Evolutionary conservation across 1,140 invertebrate species (phyloP).

Genomic region (Saccostrea echinata): DNA sequence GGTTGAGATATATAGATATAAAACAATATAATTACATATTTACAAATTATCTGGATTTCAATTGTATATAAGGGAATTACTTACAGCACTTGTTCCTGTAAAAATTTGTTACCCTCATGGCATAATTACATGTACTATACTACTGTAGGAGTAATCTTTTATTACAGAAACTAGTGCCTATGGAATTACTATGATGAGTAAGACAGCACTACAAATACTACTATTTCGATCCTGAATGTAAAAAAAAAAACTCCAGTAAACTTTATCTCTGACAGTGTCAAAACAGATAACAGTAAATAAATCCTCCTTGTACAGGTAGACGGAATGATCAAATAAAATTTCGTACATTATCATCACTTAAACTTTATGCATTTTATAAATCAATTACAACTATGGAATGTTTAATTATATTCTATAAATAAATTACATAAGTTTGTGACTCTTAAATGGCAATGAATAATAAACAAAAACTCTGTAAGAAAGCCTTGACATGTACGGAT

Average conservation of each 20-base stretch:
- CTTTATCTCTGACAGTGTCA: background rate
- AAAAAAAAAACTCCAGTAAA: background rate
- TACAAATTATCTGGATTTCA: constrained; percentile 17
- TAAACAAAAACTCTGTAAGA: too few species aligned
- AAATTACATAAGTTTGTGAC: too few species aligned
- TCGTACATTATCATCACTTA: background rate
- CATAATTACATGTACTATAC: too few species aligned
- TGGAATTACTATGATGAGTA: background rate
- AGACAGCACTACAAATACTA: background rate
- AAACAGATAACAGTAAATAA: background rate
- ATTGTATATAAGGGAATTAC: constrained; percentile 9
- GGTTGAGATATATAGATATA: background rate
- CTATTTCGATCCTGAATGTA: background rate
- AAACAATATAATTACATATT: background rate
- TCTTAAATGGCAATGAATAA: too few species aligned
- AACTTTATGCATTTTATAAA: background rate
- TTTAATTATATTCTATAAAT: too few species aligned
- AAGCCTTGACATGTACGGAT: too few species aligned
- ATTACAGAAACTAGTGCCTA: too few species aligned
- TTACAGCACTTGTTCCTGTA: too few species aligned
- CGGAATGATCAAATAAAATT: background rate
- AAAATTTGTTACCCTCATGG: too few species aligned
- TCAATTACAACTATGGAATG: background rate
- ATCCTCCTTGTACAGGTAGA: background rate
- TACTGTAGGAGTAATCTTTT: too few species aligned